Evolutionary conservation across 2,888 invertebrate species (phyloP), one percentile per base, ranked within the genome.

Genomic region (Monoplex corrugatus): DNA sequence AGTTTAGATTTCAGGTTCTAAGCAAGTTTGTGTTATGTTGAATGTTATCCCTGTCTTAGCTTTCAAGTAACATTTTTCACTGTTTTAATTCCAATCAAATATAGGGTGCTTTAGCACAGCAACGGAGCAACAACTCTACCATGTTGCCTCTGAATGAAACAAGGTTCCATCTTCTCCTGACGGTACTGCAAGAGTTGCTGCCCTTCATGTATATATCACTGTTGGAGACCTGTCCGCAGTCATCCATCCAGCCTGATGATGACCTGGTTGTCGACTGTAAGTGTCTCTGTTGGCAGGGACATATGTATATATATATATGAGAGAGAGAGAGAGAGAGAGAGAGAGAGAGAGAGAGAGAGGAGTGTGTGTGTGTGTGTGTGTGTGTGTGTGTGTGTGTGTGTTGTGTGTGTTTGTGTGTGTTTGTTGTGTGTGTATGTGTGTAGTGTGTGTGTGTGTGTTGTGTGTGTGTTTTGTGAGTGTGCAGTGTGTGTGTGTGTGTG

Each of bases 161-260:
- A 35, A 91, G 93, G 44, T 95, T 95, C 91, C 92, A 94, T 78
- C 91, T 95, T 28, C 92, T 94, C 80, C 90, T 95, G 84, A 92
- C 94, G 32, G 94, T 94, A 5, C 91, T 96, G 50, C 94, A 94
- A 87, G 93, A 94, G 90, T 92, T 96, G 43, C 91, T 96, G 83
- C 95, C 96, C 85, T 94, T 95, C 92, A 92, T 96, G 50, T 96
- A 95, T 92, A 90, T 95, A 32, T 95, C 95, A 63, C 95, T 96
- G 75, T 90, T 96, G 87, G 93, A 94, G 89, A 93, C 93, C 50
- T 96, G 95, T 23, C 96, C 96, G 19, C 19, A 78, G n/a, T 68
- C 87, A 3, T 32, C 82, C 40, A 68, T 88, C 32, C 44, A 82
- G 40, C 75, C 84, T 50, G 89, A 89, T 35, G 89, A 89, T 8